Percentiles rank a stretch among this genome's conserved stretches.
Evolutionary conservation across 2,888 invertebrate genomes (phyloP).

Genomic region (Ischnus inquisitorius): DNA sequence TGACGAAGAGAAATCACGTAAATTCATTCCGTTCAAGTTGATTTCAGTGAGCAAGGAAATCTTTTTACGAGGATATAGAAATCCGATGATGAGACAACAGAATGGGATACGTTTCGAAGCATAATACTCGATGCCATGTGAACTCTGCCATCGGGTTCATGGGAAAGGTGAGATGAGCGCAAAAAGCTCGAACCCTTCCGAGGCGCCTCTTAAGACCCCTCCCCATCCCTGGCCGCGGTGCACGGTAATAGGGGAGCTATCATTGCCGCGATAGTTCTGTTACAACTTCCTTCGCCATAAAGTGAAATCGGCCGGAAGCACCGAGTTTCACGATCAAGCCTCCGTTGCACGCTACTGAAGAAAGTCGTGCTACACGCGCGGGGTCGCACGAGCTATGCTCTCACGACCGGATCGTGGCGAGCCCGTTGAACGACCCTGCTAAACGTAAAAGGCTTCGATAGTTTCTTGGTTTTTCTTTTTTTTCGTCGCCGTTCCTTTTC

Average conservation of each 20-base stretch:
- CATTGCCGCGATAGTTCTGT: conserved; percentile 69
- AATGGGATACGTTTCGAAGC: conserved; percentile 9
- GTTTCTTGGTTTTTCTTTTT: conserved; percentile 27
- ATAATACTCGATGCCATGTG: neutral
- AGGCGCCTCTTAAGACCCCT: neutral
- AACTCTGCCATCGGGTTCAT: conserved; percentile 3
- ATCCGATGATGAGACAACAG: neutral
- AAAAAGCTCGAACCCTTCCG: conserved; percentile 41
- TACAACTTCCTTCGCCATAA: conserved; percentile 71
- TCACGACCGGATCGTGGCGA: conserved; percentile 30
- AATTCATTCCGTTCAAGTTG: no score
- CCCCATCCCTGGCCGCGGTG: neutral
- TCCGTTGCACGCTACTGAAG: conserved; percentile 50
- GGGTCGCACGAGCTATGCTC: conserved; percentile 22
- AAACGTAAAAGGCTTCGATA: conserved; percentile 37
- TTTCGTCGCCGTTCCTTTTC: conserved; percentile 7
- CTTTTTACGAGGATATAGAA: neutral
- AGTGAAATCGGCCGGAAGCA: conserved; percentile 74
- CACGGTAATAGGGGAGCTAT: conserved; percentile 68
- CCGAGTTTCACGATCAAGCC: conserved; percentile 69
- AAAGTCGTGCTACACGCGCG: conserved; percentile 52
- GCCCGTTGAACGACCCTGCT: conserved; percentile 47
- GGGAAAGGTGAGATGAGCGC: conserved; percentile 16
- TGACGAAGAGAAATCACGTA: no score
- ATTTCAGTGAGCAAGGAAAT: neutral